phyloP scores from a whole-genome alignment of 2,113 vertebrate species.

The Rhizomys pruinosus region DNA sequence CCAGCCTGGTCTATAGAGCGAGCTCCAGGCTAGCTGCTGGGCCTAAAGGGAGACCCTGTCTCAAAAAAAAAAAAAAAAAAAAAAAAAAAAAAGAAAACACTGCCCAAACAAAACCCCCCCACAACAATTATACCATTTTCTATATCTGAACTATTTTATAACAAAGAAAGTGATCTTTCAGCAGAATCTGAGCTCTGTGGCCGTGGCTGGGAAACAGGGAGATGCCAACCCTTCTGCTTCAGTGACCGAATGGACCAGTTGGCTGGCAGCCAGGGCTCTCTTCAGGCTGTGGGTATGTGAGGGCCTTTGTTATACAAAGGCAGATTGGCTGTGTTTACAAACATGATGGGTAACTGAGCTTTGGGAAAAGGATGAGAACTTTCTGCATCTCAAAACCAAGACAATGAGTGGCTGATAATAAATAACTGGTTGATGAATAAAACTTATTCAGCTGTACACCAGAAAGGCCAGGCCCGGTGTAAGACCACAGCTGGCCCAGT shows the following conservation, averaged over 20 bases:
- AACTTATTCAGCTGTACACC: not conserved
- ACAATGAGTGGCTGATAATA: not conserved
- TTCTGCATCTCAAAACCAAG: not conserved
- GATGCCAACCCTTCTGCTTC: not conserved
- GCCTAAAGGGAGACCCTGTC: too few relatives aligned
- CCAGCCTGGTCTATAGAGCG: too few relatives aligned
- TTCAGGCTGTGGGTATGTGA: not conserved
- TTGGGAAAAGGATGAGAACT: not conserved
- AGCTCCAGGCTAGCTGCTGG: too few relatives aligned
- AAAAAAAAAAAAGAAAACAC: too few relatives aligned
- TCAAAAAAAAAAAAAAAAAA: too few relatives aligned
- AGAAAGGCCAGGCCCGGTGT: not conserved
- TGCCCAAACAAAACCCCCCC: too few relatives aligned
- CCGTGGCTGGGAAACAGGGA: not conserved
- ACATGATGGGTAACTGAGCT: not conserved
- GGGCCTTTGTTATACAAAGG: not conserved
- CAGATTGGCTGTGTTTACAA: not conserved
- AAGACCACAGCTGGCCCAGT: not conserved
- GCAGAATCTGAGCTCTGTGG: conserved; percentile 9
- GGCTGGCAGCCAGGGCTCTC: not conserved
- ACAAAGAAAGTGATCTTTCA: not conserved
- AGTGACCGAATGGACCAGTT: not conserved
- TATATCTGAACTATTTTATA: conserved; percentile 12
- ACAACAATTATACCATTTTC: not conserved
- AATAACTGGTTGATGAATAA: not conserved